phyloP scores from a whole-genome alignment of 2,797 vertebrate genomes.

The Cossypha dichroa region DNA sequence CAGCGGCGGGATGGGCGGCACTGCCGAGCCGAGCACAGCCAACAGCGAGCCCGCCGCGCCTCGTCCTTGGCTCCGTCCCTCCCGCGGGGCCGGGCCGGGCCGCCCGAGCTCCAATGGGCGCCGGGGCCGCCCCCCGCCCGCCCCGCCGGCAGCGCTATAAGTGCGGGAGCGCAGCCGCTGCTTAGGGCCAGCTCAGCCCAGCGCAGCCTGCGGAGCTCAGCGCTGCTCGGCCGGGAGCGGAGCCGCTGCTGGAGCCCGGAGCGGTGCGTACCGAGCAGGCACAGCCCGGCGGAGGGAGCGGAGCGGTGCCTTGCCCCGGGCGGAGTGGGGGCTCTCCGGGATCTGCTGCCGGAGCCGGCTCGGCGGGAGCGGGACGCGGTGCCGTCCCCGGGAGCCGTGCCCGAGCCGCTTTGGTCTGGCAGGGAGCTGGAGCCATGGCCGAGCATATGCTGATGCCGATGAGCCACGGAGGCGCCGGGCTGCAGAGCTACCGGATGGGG shows the following conservation, averaged over 20 bases:
- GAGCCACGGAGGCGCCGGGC: conserved; percentile 82
- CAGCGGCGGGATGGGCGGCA: neutral
- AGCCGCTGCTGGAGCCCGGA: neutral
- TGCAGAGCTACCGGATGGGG: conserved; percentile 90
- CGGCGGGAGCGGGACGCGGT: neutral
- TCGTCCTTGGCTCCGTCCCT: too few relatives aligned
- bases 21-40: accelerated
- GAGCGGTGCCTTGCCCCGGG: neutral
- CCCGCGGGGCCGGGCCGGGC: neutral
- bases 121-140: neutral
- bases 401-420: conserved; percentile 10
- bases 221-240: accelerated
- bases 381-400: neutral
- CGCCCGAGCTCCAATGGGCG: neutral
- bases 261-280: neutral
- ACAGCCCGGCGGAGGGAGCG: neutral
- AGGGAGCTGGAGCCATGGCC: conserved; percentile 82
- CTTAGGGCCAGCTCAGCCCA: accelerated
- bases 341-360: neutral
- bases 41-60: accelerated
- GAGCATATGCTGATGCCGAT: conserved; percentile 96
- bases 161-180: accelerated
- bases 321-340: neutral
- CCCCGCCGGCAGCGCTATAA: neutral
- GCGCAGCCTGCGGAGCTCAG: neutral